Base-by-base conservation (phyloP, 2,888 invertebrate genomes). In the Stenichneumon culpator region DNA sequence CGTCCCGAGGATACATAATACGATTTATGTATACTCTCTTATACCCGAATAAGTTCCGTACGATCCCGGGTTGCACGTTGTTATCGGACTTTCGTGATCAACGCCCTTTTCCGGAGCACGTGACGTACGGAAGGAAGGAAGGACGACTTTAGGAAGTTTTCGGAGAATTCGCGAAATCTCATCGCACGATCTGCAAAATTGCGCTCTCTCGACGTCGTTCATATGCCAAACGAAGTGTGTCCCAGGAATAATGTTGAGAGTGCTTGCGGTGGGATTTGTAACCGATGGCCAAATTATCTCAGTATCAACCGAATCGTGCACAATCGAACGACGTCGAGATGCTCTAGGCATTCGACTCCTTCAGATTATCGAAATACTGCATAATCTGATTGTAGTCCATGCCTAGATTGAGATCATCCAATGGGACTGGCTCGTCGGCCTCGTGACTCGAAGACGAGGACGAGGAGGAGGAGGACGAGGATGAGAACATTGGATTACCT, bases 311-410 rank as follows among this genome's bases (percentile, higher is more conserved):
- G 96, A 97, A 96, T 96, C 96, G 97, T 96, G 96, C 96, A 96
- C 82, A 80, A 82, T 85, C 85, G 85, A 85, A 96, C 96, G 96
- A 97, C 97, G 96, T 96, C 96, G 96, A 97, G 96, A 88, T 87
- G 87, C 88, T 95, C 97, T 97, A 97, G 97, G 97, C 97, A 95
- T 97, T 97, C 95, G 97, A 97, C 95, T 97, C 97, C 97, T 99
- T 99, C 93, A 99, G 96, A 96, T 98, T 99, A 95, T 99, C 98
- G 95, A 99, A 99, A 95, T 99, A 99, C 94, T 98, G 97, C 98
- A 99, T 98, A 94, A 99, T 97, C 95, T 99, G 98, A 94, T 99
- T 98, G 95, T 99, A 99, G 95, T 99, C 98, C 98, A 99, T 98
- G 93, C 97, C 97, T 85, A 96, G 94, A 91, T 96, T 96, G 88